These are phyloP conservation scores for Rhyzopertha dominica DNA, from an alignment of 1,140 invertebrate genomes.

Conservation along the genomic window DNA sequence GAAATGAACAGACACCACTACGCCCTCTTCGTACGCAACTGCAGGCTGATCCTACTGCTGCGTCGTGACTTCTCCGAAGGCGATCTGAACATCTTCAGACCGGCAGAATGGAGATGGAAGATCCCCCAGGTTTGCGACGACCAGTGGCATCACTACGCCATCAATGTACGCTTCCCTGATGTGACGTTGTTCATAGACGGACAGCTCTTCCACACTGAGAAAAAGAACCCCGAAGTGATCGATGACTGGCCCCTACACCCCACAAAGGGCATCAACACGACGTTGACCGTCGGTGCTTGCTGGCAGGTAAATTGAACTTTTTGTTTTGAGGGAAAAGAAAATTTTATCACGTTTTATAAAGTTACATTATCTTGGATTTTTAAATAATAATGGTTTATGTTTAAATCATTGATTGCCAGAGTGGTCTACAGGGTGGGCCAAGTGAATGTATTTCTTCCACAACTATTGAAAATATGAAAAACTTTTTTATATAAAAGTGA, in stretches of 20 bases:
- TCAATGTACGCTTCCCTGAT: constrained; percentile 86
- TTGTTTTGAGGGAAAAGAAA: constrained; percentile 36
- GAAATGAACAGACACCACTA: constrained; percentile 99
- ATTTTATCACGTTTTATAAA: neutral
- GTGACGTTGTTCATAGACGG: constrained; percentile 89
- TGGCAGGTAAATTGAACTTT: constrained; percentile 92
- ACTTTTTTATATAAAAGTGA: too few relatives aligned
- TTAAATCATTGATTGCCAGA: too few relatives aligned
- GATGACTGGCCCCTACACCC: constrained; percentile 99
- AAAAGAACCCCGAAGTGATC: constrained; percentile 91
- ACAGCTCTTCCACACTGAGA: constrained; percentile 68
- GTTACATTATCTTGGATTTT: neutral
- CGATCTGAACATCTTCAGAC: constrained; percentile 91
- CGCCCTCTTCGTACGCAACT: constrained; percentile 93
- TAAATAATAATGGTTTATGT: too few relatives aligned
- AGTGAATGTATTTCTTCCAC: too few relatives aligned
- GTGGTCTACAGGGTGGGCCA: too few relatives aligned
- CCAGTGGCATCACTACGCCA: constrained; percentile 97
- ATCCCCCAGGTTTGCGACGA: constrained; percentile 90
- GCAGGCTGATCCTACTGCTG: constrained; percentile 87
- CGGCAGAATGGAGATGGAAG: constrained; percentile 97
- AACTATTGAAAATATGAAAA: too few relatives aligned
- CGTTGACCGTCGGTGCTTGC: constrained; percentile 90
- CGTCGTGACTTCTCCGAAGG: constrained; percentile 88
- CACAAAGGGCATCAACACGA: constrained; percentile 89